Evolutionary conservation across 2,113 vertebrate species (phyloP).

Genomic region (human (Homo sapiens)): GRCh38 chr9:39256001-39256500

Average conservation of each 20-base stretch:
- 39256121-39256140: not conserved
- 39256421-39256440: not conserved
- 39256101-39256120: not conserved
- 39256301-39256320: not conserved
- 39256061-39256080: not conserved
- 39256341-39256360: not conserved
- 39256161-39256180: not conserved
- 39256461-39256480: not conserved
- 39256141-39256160: not conserved
- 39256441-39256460: not conserved
- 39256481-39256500: not conserved
- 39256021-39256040: not conserved
- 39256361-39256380: not conserved
- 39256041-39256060: not conserved
- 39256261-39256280: not conserved
- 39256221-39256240: not conserved
- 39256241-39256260: not conserved
- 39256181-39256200: not conserved
- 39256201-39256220: not conserved
- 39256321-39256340: not conserved
- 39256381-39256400: not conserved
- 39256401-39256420: not conserved
- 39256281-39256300: not conserved
- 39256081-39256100: not conserved
- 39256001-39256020: not conserved